Base-by-base conservation (phyloP, 2,888 invertebrate genomes). In the Spisula subtruncata region DNA sequence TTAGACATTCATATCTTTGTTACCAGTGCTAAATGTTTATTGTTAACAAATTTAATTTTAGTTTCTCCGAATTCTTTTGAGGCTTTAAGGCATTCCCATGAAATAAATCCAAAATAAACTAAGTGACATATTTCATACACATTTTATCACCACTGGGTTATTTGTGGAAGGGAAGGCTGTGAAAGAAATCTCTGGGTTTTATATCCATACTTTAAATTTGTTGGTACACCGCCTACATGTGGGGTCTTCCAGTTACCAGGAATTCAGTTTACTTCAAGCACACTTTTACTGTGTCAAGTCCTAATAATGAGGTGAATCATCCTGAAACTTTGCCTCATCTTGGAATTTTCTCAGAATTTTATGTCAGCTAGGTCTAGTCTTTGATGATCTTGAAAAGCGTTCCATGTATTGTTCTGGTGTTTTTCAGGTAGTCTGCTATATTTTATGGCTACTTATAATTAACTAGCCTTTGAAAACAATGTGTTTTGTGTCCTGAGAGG, bases 401-500 rank as follows among this genome's bases (percentile, higher is more conserved):
- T 66, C 25, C 2, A 25, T n/a, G 25, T 25, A 66, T 25, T 25
- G 25, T 8, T 25, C 25, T 66, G 25, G 25, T 66, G 25, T 66
- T 5, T 25, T 8, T 41, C 4, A 41, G 60, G 60, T n/a, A 66
- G 60, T 25, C 60, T 25, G 6, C 5, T 66, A n/a, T 66, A n/a
- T 66, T 75, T 75, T 32, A 75, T 75, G 32, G 20, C 18, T 16
- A 4, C 18, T 32, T 75, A 12, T 75, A 75, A 75, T 75, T 75
- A 35, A 75, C 32, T 75, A 32, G 75, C 75, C 75, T 75, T 32
- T 75, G 75, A 35, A 75, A 35, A 25, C 32, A 75, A 32, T 75
- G 35, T 25, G 25, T 29, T 75, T 35, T 75, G 75, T 75, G 75
- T 5, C 35, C 60, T 5, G 8, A n/a, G 25, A 60, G 60, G 60